Evolutionary conservation across 2,113 vertebrate genomes (phyloP).

Genomic region (Oncorhynchus masou): DNA sequence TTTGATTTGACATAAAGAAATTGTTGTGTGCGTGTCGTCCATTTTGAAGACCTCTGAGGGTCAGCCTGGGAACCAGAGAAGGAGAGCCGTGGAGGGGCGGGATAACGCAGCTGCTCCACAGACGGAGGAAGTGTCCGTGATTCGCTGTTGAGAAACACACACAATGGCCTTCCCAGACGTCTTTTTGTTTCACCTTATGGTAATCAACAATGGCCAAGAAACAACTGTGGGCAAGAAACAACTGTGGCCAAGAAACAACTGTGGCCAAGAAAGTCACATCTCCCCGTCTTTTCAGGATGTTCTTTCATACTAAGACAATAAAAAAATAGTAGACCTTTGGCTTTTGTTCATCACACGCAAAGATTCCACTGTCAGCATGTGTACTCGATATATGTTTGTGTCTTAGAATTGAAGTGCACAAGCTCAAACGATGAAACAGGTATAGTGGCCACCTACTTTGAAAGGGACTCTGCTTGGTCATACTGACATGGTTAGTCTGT

Average conservation of each 20-base stretch:
- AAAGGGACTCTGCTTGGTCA: neutral
- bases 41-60: no score
- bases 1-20: neutral
- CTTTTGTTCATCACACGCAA: neutral
- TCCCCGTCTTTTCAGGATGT: neutral
- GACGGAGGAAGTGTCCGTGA: neutral
- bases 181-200: neutral
- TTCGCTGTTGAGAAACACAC: neutral
- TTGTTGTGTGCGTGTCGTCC: neutral
- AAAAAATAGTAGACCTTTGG: neutral
- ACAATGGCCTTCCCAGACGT: neutral
- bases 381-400: neutral
- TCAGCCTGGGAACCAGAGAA: no score
- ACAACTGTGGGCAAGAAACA: neutral
- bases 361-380: neutral
- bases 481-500: no score
- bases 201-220: no score
- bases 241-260: no score
- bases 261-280: neutral
- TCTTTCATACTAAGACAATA: neutral
- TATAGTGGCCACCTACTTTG: neutral
- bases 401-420: neutral
- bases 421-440: neutral
- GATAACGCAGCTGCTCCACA: neutral
- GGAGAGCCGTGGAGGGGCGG: neutral